These are phyloP conservation scores for Luidia sarsii DNA, from an alignment of 53 echinoderm and acorn worm genomes.

Conservation along the genomic window DNA sequence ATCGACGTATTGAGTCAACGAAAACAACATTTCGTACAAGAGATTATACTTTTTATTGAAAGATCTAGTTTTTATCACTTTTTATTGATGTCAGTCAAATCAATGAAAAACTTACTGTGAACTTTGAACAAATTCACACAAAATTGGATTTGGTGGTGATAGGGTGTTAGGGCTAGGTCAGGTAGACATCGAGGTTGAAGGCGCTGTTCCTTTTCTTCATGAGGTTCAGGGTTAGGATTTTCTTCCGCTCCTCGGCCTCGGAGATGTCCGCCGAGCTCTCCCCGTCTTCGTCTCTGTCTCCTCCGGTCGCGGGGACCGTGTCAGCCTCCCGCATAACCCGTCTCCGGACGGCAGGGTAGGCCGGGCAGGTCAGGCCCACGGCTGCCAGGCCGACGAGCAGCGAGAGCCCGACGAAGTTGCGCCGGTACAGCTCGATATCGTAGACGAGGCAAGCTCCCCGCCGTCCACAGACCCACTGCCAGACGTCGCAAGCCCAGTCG, in stretches of 20 bases:
- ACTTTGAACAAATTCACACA: no score
- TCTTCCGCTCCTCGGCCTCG: background rate
- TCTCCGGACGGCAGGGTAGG: slow-evolving; percentile 8
- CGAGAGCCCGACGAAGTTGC: slow-evolving; percentile 61
- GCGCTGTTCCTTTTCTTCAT: background rate
- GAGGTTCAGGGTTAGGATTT: background rate
- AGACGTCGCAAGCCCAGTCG: slow-evolving; percentile 52
- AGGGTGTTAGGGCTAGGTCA: no score
- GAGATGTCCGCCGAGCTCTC: no score
- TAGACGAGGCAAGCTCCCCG: slow-evolving; percentile 56
- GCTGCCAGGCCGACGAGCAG: background rate
- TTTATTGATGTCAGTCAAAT: no score
- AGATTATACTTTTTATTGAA: no score
- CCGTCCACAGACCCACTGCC: slow-evolving; percentile 57
- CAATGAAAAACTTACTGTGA: no score
- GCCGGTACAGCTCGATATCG: slow-evolving; percentile 62
- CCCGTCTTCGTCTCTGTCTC: no score
- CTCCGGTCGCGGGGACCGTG: background rate
- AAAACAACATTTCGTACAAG: no score
- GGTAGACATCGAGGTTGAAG: no score
- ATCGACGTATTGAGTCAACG: no score
- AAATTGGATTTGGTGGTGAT: no score
- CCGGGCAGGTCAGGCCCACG: background rate
- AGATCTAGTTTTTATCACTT: no score
- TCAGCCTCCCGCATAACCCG: slow-evolving; percentile 6